These are phyloP conservation scores for Metaphire vulgaris DNA, from an alignment of 1,140 invertebrate genomes.

Conservation along the genomic window DNA sequence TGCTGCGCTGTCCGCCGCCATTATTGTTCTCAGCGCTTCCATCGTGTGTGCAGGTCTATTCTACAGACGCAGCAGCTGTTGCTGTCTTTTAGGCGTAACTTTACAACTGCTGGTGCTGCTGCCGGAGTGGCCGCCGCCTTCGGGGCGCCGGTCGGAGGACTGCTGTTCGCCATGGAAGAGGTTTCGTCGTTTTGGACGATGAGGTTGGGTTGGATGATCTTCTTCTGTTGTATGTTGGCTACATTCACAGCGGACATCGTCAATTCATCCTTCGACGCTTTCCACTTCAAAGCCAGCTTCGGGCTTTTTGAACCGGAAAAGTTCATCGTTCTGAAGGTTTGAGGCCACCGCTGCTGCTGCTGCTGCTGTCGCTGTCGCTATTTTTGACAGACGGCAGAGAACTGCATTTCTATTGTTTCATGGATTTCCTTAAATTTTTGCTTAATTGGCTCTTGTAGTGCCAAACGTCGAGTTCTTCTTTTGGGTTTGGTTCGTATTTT, in stretches of 20 bases:
- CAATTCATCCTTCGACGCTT: constrained; percentile 35
- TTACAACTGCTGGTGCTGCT: constrained; percentile 92
- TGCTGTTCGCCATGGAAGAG: constrained; percentile 95
- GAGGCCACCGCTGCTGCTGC: background rate
- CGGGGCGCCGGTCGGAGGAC: constrained; percentile 91
- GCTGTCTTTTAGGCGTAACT: constrained; percentile 96
- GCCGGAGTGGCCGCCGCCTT: constrained; percentile 91
- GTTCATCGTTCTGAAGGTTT: constrained; percentile 29
- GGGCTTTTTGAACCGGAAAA: constrained; percentile 35
- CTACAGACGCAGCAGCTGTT: too few species aligned
- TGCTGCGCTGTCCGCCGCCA: too few species aligned
- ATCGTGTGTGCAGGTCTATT: too few species aligned
- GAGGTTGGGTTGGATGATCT: constrained; percentile 40
- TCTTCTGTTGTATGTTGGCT: constrained; percentile 43
- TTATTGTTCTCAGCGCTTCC: too few species aligned
- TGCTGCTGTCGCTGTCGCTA: background rate
- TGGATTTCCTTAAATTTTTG: too few species aligned
- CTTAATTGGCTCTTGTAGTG: background rate
- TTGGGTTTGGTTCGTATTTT: too few species aligned
- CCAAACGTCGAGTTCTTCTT: too few species aligned
- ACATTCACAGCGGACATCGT: constrained; percentile 41
- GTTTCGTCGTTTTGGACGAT: constrained; percentile 41
- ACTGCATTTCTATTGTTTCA: too few species aligned
- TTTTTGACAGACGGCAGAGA: too few species aligned
- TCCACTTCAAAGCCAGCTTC: constrained; percentile 34